Conservation (phyloP, 2,888 invertebrate species). For the Xestia sexstrigata region DNA sequence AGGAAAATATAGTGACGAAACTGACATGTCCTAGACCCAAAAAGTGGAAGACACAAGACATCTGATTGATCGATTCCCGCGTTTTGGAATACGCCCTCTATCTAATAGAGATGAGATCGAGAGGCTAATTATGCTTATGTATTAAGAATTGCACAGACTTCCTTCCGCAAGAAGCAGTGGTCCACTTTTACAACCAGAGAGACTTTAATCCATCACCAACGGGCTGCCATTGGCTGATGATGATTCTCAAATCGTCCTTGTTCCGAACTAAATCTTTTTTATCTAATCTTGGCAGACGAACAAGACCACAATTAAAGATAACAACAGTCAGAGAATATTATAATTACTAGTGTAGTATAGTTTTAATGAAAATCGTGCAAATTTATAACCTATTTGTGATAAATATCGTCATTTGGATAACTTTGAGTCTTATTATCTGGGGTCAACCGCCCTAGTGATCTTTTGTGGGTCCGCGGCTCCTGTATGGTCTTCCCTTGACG, state of each 20-base stretch:
- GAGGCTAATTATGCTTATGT: background rate
- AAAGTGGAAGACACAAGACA: background rate
- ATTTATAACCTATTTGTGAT: constrained; percentile 8
- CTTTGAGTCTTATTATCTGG: background rate
- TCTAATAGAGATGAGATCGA: background rate
- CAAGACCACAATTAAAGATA: constrained; percentile 41
- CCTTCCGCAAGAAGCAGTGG: background rate
- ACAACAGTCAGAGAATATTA: constrained; percentile 23
- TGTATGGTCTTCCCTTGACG: background rate
- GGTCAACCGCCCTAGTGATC: background rate
- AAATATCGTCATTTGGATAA: background rate
- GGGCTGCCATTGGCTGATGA: constrained; percentile 16
- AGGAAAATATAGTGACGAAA: background rate
- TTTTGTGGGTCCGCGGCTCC: background rate
- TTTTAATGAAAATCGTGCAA: constrained; percentile 15
- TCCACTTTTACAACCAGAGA: background rate
- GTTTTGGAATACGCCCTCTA: background rate
- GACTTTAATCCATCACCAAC: background rate
- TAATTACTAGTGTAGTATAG: constrained; percentile 1
- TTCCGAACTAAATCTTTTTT: constrained; percentile 27
- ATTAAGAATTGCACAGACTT: background rate
- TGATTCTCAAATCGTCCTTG: constrained; percentile 16
- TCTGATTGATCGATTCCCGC: background rate
- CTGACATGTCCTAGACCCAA: background rate
- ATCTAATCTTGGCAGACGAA: constrained; percentile 44